phyloP scores from a whole-genome alignment of 2,888 invertebrate species.

The Zaprionus bogoriensis region DNA sequence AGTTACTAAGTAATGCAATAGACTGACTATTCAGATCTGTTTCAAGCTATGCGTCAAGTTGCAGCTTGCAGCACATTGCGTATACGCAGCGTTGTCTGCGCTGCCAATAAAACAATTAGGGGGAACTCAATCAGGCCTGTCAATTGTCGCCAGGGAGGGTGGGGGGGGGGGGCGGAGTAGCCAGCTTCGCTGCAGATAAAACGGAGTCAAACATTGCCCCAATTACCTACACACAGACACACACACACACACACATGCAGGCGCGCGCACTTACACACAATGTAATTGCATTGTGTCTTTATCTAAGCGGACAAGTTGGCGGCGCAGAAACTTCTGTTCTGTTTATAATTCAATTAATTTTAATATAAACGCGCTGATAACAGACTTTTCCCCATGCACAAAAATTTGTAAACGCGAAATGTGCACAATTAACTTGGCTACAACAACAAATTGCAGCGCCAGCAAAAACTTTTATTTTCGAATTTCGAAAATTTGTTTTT shows the following conservation, averaged over 20 bases:
- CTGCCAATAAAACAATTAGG: constrained; percentile 36
- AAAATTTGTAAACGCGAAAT: constrained; percentile 44
- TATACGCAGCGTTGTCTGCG: constrained; percentile 53
- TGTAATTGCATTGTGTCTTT: constrained; percentile 26
- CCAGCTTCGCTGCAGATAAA: constrained; percentile 35
- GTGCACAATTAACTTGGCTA: constrained; percentile 50
- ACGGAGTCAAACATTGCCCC: constrained; percentile 58
- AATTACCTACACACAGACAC: constrained; percentile 48
- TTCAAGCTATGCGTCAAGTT: background rate
- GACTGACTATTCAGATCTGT: background rate
- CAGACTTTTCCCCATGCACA: constrained; percentile 26
- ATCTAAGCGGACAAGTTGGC: constrained; percentile 27
- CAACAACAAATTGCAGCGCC: constrained; percentile 46
- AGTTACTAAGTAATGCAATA: background rate
- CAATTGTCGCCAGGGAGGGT: constrained; percentile 22
- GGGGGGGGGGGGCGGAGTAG: background rate
- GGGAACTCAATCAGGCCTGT: constrained; percentile 56
- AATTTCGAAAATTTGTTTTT: background rate
- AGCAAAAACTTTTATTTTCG: constrained; percentile 20
- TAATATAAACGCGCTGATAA: constrained; percentile 52
- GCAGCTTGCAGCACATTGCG: constrained; percentile 37
- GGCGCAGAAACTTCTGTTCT: constrained; percentile 20
- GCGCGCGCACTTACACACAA: constrained; percentile 3
- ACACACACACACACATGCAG: constrained; percentile 4
- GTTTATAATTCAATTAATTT: constrained; percentile 71